Base-by-base conservation (phyloP, 37 sponge, comb jelly and placozoan genomes). In the Spongia lamella region DNA sequence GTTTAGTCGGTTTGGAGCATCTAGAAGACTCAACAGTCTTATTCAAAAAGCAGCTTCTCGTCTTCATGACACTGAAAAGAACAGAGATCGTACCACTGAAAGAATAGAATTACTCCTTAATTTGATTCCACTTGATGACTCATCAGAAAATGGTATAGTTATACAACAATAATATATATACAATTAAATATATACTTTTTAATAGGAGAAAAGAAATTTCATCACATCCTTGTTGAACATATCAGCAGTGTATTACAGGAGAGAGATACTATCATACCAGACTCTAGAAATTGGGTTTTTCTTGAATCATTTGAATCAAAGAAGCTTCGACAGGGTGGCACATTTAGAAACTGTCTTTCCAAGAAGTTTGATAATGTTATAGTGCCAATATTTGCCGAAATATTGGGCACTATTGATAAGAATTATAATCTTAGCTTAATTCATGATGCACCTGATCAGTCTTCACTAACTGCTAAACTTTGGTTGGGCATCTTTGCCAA, bases 261-360 rank as follows among this genome's bases (percentile, higher is more conserved):
- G 66, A 89, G 80, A 52, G 90, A 89, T 17, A 26, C 75, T 17
- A 30, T 29, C 11, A 15, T 34, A 1, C 35, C 20, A 11, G 38
- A 76, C 50, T 60, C 62, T 13, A 71, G 38, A 49, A 34, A 79
- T 15, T 89, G 90, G 90, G 85, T 74, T 1, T 40, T 84, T 7
- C 64, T 49, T 39, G 90, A 89, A 51, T 80, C 90, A 7, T 40
- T 89, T 70, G 51, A 76, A 74, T 33, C 66, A 32, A 64, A 55
- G 32, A 88, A 73, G 20, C 84, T 88, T 6, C 73, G 78, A 39
- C 53, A 73, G 55, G 79, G 89, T 31, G 89, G 89, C 26, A 88
- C 89, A 32, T 82, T 83, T 68, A 47, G 57, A 32, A 88, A 83
- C 30, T 60, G 60, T 3, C 56, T 88, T 29, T 14, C 78, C 30